Conservation (phyloP, 2,113 vertebrate species). For the Hystrix brachyura region DNA sequence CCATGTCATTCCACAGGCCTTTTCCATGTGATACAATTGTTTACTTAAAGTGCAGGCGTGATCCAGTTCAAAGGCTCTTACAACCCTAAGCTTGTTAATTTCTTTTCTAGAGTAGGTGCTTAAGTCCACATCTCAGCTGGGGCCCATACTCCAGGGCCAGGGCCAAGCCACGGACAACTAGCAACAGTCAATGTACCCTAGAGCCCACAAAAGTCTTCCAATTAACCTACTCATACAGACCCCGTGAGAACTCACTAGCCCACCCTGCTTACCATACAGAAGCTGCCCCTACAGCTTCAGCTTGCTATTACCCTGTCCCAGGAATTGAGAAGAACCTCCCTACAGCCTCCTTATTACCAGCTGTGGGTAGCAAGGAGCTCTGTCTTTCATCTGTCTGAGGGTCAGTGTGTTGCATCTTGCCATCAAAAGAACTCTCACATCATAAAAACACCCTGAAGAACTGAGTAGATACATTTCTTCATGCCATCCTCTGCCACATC, state of each 20-base stretch:
- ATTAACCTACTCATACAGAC: background rate
- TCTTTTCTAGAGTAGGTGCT: background rate
- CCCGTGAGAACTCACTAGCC: background rate
- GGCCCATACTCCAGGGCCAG: too few species aligned
- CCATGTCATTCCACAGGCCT: background rate
- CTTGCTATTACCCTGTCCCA: background rate
- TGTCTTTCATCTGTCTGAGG: background rate
- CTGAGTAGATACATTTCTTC: background rate
- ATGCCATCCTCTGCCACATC: background rate
- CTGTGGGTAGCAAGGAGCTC: background rate
- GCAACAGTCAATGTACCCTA: background rate
- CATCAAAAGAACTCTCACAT: background rate
- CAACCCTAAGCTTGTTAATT: background rate
- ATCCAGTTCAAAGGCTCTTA: background rate
- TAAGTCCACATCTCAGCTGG: background rate
- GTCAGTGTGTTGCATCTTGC: too few species aligned
- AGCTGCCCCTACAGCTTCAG: background rate
- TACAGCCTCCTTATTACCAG: background rate
- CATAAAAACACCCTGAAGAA: background rate
- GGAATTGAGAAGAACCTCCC: rapidly evolving
- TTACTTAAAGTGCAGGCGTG: background rate
- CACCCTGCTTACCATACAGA: rapidly evolving
- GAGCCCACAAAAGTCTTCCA: background rate
- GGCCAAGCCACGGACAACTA: background rate
- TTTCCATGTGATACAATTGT: background rate